Evolutionary conservation across 2,113 vertebrate species (phyloP).

Genomic region (Mobula birostris): DNA sequence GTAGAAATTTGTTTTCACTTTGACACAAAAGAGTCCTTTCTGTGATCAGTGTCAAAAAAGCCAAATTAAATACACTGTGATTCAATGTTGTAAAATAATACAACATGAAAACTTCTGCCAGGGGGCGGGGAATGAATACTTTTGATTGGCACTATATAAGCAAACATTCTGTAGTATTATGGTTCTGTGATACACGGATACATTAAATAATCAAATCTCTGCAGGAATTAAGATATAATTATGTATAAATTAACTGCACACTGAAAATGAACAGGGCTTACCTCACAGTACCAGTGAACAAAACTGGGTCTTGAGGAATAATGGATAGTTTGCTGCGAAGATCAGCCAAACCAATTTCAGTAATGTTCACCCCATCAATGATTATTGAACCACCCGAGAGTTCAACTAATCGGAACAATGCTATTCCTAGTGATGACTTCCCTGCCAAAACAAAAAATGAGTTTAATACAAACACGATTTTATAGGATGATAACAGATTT

Average conservation of each 20-base stretch:
- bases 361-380: slow-evolving; percentile 81
- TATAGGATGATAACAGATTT: not conserved
- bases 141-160: too few relatives aligned
- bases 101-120: too few relatives aligned
- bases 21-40: too few relatives aligned
- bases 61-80: too few relatives aligned
- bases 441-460: slow-evolving; percentile 53
- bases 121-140: too few relatives aligned
- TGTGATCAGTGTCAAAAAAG: too few relatives aligned
- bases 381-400: slow-evolving; percentile 79
- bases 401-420: slow-evolving; percentile 79
- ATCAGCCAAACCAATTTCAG: slow-evolving; percentile 81
- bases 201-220: not conserved
- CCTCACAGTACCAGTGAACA: slow-evolving; percentile 87
- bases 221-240: not conserved
- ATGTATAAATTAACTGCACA: not conserved
- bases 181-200: not conserved
- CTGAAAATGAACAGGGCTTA: slow-evolving; percentile 46
- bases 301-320: slow-evolving; percentile 85
- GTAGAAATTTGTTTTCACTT: too few relatives aligned
- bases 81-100: too few relatives aligned
- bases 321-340: slow-evolving; percentile 88
- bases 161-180: not conserved
- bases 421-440: slow-evolving; percentile 84
- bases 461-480: not conserved